These are phyloP conservation scores for Moxostoma hubbsi DNA, from an alignment of 2,797 vertebrate genomes.

Conservation along the genomic window DNA sequence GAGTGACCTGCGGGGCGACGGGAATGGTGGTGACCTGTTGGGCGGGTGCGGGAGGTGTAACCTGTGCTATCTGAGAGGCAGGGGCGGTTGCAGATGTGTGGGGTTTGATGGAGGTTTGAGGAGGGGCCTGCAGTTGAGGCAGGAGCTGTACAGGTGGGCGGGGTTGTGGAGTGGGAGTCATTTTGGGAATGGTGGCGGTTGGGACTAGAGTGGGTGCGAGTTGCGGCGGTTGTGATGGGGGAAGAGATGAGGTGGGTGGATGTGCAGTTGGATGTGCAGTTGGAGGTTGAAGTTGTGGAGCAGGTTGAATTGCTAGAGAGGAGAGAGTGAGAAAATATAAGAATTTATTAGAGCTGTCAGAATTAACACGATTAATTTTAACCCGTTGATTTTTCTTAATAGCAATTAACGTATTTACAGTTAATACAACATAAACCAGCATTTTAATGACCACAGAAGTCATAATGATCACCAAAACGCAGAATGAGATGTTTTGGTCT, in stretches of 20 bases:
- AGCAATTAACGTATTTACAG: too few species aligned
- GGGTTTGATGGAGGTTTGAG: conserved; percentile 35
- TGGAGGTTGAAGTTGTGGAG: conserved; percentile 67
- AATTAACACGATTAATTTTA: too few species aligned
- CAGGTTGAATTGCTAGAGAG: conserved; percentile 65
- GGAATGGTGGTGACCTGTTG: conserved; percentile 51
- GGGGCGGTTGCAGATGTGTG: conserved; percentile 19
- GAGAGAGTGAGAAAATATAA: neutral
- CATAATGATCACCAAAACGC: too few species aligned
- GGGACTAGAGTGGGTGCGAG: conserved; percentile 66
- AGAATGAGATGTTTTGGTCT: too few species aligned
- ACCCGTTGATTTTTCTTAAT: too few species aligned
- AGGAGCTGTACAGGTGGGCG: conserved; percentile 57
- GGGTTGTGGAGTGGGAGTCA: conserved; percentile 57
- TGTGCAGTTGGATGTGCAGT: conserved; percentile 62
- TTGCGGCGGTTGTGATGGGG: conserved; percentile 46
- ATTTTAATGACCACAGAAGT: too few species aligned
- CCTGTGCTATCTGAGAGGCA: conserved; percentile 67
- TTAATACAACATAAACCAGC: too few species aligned
- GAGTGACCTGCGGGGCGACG: conserved; percentile 51
- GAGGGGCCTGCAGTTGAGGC: conserved; percentile 47
- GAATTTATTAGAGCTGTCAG: neutral
- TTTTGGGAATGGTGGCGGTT: conserved; percentile 56
- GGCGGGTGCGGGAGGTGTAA: conserved; percentile 53
- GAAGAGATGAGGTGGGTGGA: conserved; percentile 54